These are phyloP conservation scores for Prionailurus viverrinus DNA, from an alignment of 2,113 vertebrate species.

Conservation along the genomic window DNA sequence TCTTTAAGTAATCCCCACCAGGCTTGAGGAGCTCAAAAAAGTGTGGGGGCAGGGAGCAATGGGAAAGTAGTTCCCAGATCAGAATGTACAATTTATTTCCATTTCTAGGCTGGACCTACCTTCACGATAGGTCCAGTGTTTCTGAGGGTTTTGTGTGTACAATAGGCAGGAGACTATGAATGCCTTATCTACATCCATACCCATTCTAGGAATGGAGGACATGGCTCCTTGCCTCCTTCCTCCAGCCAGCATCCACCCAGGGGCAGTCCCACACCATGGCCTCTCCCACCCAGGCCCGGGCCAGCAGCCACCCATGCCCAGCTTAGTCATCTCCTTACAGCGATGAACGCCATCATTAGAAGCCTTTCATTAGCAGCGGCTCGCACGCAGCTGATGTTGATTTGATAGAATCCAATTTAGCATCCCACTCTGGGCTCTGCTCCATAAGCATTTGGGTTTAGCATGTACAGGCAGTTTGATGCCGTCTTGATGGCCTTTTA, in stretches of 20 bases:
- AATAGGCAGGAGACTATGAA: not conserved
- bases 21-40: not conserved
- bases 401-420: slow-evolving; percentile 90
- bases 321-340: slow-evolving; percentile 81
- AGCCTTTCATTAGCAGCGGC: slow-evolving; percentile 86
- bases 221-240: too few species aligned
- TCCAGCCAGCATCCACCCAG: not conserved
- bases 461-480: slow-evolving; percentile 87
- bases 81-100: not conserved
- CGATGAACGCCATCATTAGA: slow-evolving; percentile 80
- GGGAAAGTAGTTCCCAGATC: not conserved
- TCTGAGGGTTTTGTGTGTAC: not conserved
- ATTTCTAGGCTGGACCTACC: not conserved
- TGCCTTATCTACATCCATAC: not conserved
- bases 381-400: slow-evolving; percentile 85
- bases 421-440: slow-evolving; percentile 87
- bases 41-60: rapidly evolving
- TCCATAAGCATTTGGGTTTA: slow-evolving; percentile 88
- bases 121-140: not conserved
- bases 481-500: slow-evolving; percentile 88
- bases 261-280: not conserved
- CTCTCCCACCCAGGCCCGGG: not conserved
- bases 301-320: slow-evolving; percentile 28
- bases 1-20: not conserved
- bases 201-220: not conserved